phyloP scores from a whole-genome alignment of 2,113 vertebrate species.

The Choloepus hoffmanni region DNA sequence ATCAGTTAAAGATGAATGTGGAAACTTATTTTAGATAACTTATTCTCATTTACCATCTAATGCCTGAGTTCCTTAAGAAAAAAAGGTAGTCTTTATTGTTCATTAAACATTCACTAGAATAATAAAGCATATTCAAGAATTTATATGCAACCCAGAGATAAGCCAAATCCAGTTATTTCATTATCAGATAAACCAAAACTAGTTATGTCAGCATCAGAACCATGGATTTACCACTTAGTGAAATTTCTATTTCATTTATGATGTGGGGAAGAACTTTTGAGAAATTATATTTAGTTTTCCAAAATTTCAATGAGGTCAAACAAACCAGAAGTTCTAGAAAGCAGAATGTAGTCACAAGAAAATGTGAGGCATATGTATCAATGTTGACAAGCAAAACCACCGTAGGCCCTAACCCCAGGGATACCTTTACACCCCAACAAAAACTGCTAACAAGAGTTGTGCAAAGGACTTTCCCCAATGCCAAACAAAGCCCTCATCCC shows the following conservation, averaged over 20 bases:
- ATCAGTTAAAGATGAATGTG: not conserved
- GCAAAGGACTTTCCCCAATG: slow-evolving; percentile 35
- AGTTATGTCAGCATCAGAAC: slow-evolving; percentile 38
- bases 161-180: not conserved
- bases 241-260: slow-evolving; percentile 60
- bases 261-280: slow-evolving; percentile 34
- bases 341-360: slow-evolving; percentile 47
- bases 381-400: not conserved
- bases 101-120: slow-evolving; percentile 48
- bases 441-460: not conserved
- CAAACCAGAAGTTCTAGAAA: slow-evolving; percentile 49
- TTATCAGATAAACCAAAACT: not conserved
- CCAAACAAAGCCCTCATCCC: not conserved
- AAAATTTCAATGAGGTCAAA: slow-evolving; percentile 53
- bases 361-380: not conserved
- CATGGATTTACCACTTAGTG: slow-evolving; percentile 21
- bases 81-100: slow-evolving; percentile 7
- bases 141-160: not conserved
- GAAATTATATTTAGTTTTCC: slow-evolving; percentile 17
- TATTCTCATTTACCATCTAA: slow-evolving; percentile 31
- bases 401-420: not conserved
- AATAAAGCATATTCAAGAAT: slow-evolving; percentile 38
- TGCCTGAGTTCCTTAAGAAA: slow-evolving; percentile 33
- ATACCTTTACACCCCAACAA: not conserved
- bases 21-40: slow-evolving; percentile 54